Base-by-base conservation (phyloP, 1,140 invertebrate species). In the Oncopodura yosiiana region DNA sequence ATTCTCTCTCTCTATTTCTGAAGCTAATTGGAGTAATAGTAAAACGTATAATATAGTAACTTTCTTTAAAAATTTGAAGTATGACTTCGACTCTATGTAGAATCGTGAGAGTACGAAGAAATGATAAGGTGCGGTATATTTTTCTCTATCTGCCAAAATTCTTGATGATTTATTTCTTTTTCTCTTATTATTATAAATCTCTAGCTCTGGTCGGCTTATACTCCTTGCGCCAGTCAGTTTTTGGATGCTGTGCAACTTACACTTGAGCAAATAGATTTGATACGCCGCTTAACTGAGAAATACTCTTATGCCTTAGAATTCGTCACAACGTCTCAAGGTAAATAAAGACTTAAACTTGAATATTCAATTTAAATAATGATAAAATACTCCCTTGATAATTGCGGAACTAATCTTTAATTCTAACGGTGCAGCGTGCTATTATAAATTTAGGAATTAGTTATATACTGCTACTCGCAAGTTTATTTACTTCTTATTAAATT, bases 131-230 rank as follows among this genome's bases (percentile, higher is more conserved):
- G 16, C 6, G 16, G 38, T 41, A 9, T 6, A 6, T 46, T 29
- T 19, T 24, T 32, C 19, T 19, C 4, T 18, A 24, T 23, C 11
- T 43, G 44, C 44, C 44, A 46, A 46, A 46, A 30, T 14, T 18
- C 32, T 46, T 41, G 6, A 21, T 8, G 6, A 9, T 18, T 9
- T 21, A 18, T 41, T 18, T 43, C 29, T 6, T 53, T 30, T 54
- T 32, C 16, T 19, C 16, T 32, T 24, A 9, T 23, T 38, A 27
- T 45, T 53, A 23, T 37, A 51, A 37, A 14, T 26, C 23, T 60
- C 61, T 26, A 77, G 75, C 74, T 77, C 51, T 77, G 75, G 75
- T 74, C 73, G 3, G 70, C 69, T 4, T 78, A 74, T 58, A 71
- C 71, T 2, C 65, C 66, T 1, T 78, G 76, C 60, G 63, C 60